Evolutionary conservation across 1,140 invertebrate genomes (phyloP), one percentile per base, ranked within the genome.

Genomic region (Drosophila virilis): DNA sequence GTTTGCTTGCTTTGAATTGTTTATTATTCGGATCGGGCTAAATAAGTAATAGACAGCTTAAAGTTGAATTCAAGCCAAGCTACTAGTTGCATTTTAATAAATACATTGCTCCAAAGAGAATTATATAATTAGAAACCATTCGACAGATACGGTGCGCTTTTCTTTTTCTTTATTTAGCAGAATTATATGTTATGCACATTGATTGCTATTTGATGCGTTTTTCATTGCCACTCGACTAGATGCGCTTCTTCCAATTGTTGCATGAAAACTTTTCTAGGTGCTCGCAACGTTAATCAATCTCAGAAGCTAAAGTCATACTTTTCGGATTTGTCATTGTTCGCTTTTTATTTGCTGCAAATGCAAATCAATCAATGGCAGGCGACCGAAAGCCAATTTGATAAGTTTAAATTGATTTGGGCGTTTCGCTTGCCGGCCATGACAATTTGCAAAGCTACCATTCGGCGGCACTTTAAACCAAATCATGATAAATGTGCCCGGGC

Each of bases 321-420:
- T 58, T 69, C 42, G 22, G 17, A 28, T 35, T 48, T 35, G 66
- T 61, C 50, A 74, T 55, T 28, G 52, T 2, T 40, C 46, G 38
- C 28, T 52, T 67, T 59, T 67, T 51, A 51, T 65, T 55, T 52
- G 55, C 13, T 32, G 51, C 70, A 69, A 69, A 50, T 74, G 58
- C 50, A 55, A 60, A 74, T 74, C 65, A 69, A 74, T 74, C 71
- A 74, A 60, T 55, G 17, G 50, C 32, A n/a, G 6, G 2, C 32
- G 13, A 8, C n/a, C 22, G 15, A 55, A 38, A 28, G n/a, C 12
- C 8, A 46, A 58, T 69, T 40, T 37, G 71, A 50, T 69, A 74
- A 69, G 57, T 61, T 69, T 62, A 61, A 68, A 74, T 74, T 57
- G 65, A 61, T 69, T 61, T 55, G 28, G 28, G 33, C 32, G 15